Conservation (phyloP, 37 sponge, comb jelly and placozoan genomes). For the Oscarella lobularis region DNA sequence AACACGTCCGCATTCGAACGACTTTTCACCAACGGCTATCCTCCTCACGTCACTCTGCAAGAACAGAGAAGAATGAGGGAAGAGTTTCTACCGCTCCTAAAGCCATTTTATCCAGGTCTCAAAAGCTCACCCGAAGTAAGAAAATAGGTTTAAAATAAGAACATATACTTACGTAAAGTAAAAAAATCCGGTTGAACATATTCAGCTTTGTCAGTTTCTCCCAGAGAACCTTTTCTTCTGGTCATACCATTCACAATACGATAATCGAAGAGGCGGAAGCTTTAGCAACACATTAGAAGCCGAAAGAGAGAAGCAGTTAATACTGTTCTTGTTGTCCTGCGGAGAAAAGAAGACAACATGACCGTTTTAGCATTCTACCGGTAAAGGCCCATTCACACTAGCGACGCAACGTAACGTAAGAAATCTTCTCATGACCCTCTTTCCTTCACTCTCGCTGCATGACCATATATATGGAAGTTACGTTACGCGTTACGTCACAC, state of each 20-base stretch:
- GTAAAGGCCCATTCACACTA: too few species aligned
- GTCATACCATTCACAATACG: background rate
- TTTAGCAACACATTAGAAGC: background rate
- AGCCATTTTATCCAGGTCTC: background rate
- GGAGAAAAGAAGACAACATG: background rate
- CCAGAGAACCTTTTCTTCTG: background rate
- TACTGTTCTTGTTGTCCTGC: background rate
- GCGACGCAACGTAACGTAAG: too few species aligned
- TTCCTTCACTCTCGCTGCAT: too few species aligned
- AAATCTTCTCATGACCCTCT: too few species aligned
- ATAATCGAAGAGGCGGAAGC: too few species aligned
- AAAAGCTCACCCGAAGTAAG: background rate
- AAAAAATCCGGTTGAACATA: background rate
- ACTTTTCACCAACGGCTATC: constrained; percentile 24
- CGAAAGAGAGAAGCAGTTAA: background rate
- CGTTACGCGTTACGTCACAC: too few species aligned
- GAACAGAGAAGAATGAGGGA: constrained; percentile 86
- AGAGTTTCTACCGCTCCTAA: constrained; percentile 9
- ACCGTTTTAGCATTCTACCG: background rate
- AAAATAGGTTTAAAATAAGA: background rate
- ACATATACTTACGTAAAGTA: background rate
- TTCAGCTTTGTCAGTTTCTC: background rate
- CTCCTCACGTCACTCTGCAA: constrained; percentile 31
- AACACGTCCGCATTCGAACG: constrained; percentile 83
- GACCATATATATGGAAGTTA: background rate